Percentiles rank a stretch among this genome's conserved stretches.
Conservation (phyloP, 2,888 invertebrate genomes). For the Eucriotettix oculatus region DNA sequence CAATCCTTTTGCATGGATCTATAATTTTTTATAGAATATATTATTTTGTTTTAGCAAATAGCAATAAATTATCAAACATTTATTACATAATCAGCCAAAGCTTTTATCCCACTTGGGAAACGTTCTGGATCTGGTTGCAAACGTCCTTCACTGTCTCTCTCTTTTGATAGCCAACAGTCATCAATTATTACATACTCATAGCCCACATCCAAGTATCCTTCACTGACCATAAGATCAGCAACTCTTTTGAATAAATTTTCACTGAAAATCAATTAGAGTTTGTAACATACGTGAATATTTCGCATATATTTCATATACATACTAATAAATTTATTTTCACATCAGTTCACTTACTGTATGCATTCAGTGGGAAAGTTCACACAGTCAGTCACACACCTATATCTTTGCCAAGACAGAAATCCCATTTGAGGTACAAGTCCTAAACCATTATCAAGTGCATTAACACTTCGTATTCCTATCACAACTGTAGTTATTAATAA, state of each 20-base stretch:
- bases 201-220: conserved; percentile 52
- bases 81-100: conserved; percentile 52
- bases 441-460: conserved; percentile 25
- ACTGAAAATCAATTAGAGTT: conserved; percentile 24
- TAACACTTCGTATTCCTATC: no score
- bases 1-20: conserved; percentile 56
- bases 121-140: conserved; percentile 46
- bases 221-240: conserved; percentile 42
- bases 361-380: conserved; percentile 43
- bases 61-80: no score
- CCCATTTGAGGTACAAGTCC: conserved; percentile 56
- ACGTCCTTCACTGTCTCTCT: conserved; percentile 36
- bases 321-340: no score
- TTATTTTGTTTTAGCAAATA: not conserved
- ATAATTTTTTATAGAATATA: conserved; percentile 5
- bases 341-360: conserved; percentile 33
- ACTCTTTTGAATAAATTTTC: conserved; percentile 42
- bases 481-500: no score
- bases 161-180: conserved; percentile 57
- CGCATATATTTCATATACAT: no score
- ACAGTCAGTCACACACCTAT: conserved; percentile 47
- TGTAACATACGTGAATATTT: no score
- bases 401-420: conserved; percentile 54
- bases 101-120: conserved; percentile 57
- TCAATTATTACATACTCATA: conserved; percentile 59